A percentile compares a stretch with the other conserved stretches of the same genome.
These are phyloP conservation scores for Ormia ochracea DNA, from an alignment of 2,888 invertebrate genomes.

Conservation along the genomic window DNA sequence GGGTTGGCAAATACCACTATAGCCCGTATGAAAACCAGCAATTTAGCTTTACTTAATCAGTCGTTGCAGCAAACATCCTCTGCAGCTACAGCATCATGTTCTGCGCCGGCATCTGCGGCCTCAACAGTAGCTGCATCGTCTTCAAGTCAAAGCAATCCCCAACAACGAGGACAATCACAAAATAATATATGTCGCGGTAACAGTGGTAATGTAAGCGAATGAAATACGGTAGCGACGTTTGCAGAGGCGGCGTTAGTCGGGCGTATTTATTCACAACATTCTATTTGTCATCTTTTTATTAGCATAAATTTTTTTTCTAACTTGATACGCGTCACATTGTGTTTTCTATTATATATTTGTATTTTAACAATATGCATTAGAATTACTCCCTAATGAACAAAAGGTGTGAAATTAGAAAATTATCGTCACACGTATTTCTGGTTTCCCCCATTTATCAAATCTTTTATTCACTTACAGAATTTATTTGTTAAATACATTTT, in stretches of 20 bases:
- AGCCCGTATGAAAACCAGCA: slow-evolving; percentile 80
- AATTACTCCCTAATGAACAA: slow-evolving; percentile 48
- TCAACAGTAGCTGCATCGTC: slow-evolving; percentile 57
- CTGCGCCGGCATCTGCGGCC: slow-evolving; percentile 59
- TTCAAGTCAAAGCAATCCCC: slow-evolving; percentile 38
- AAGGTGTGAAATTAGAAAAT: slow-evolving; percentile 9
- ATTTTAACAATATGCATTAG: slow-evolving; percentile 50
- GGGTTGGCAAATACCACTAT: slow-evolving; percentile 77
- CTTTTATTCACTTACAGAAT: not conserved
- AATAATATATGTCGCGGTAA: slow-evolving; percentile 32
- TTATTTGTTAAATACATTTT: slow-evolving; percentile 21
- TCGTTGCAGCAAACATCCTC: slow-evolving; percentile 63
- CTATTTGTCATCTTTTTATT: slow-evolving; percentile 55
- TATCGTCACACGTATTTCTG: slow-evolving; percentile 3
- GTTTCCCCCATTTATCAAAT: slow-evolving; percentile 9
- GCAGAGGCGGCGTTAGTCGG: slow-evolving; percentile 69
- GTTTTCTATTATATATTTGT: slow-evolving; percentile 47
- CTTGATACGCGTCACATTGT: slow-evolving; percentile 41
- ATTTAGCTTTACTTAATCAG: slow-evolving; percentile 82
- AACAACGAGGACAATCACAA: slow-evolving; percentile 54
- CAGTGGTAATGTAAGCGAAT: slow-evolving; percentile 69
- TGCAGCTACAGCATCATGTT: slow-evolving; percentile 62
- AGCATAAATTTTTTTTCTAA: slow-evolving; percentile 43
- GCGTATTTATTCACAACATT: slow-evolving; percentile 67
- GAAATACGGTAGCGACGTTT: slow-evolving; percentile 72